Evolutionary conservation across 1,140 invertebrate species (phyloP), one percentile per base, ranked within the genome.

Genomic region (Drosophila kepulauana): DNA sequence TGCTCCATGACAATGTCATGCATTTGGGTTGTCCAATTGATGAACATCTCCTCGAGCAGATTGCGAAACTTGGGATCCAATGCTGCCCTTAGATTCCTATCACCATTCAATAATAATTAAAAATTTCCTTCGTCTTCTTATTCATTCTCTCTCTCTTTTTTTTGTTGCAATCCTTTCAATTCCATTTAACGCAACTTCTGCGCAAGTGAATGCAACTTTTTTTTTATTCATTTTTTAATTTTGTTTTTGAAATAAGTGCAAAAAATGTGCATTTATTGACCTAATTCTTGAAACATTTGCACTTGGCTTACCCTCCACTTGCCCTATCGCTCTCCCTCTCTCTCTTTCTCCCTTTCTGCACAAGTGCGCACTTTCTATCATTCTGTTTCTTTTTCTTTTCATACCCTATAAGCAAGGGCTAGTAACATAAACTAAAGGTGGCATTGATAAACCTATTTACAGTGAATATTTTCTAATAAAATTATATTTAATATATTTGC

Each of bases 1-100:
- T 71, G 79, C 30, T 92, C 91, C 59, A 78, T 70, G 1, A 92
- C 75, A 10, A 97, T 94, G 86, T 97, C 95, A 62, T 94, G 94
- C 48, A 97, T 95, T 81, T 96, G 95, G 41, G 94, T 94, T 3
- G 94, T 94, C 97, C 97, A 97, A 82, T 96, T 96, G 64, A 96
- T 96, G 11, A 97, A 94, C 51, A 96, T 94, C 61, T 94, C 94
- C 87, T 97, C 97, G 41, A 97, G 95, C n/a, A 95, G 93, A 8
- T 94, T 94, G 66, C 96, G 95, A 54, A 97, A 92, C 57, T 94
- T 92, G 15, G 94, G 91, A 85, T 96, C 95, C n/a, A 94, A 66
- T 0, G 91, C 80, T 16, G 93, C 90, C 6, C 92, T 89, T 2
- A 87, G 52, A 35, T 91, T 66, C 1, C 87, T 90, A 48, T 25